These are phyloP conservation scores for Sylvia atricapilla DNA, from an alignment of 2,113 vertebrate genomes.

Conservation along the genomic window DNA sequence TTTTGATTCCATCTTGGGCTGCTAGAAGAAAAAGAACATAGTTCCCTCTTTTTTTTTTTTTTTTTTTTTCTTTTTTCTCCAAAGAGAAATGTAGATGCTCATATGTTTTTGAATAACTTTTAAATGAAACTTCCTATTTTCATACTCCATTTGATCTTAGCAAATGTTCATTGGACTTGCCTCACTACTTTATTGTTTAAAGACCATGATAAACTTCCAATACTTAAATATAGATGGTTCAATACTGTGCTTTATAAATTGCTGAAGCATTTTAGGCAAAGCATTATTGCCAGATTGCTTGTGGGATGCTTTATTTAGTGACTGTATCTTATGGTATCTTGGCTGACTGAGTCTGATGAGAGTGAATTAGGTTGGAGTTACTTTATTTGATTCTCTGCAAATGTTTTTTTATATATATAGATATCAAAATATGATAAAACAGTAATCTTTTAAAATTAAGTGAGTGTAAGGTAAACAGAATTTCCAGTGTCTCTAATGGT, in stretches of 20 bases:
- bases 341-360: conserved; percentile 22
- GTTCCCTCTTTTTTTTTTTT: neutral
- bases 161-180: conserved; percentile 31
- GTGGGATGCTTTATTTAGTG: conserved; percentile 10
- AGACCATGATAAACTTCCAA: conserved; percentile 33
- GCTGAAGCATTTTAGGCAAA: conserved; percentile 36
- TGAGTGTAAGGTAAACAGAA: conserved; percentile 31
- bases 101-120: neutral
- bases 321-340: neutral
- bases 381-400: conserved; percentile 52
- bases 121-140: conserved; percentile 20
- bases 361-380: conserved; percentile 9
- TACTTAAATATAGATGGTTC: conserved; percentile 9
- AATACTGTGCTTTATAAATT: conserved; percentile 30
- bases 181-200: conserved; percentile 44
- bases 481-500: neutral
- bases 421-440: conserved; percentile 49
- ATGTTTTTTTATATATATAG: conserved; percentile 29
- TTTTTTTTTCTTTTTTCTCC: neutral
- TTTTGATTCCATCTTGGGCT: neutral
- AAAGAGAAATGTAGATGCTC: neutral
- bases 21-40: conserved; percentile 6
- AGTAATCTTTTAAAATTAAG: conserved; percentile 54
- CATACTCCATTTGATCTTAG: conserved; percentile 18
- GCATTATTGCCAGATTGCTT: neutral